Base-by-base conservation (phyloP, 2,113 vertebrate species). In the Pycnonotus jocosus region DNA sequence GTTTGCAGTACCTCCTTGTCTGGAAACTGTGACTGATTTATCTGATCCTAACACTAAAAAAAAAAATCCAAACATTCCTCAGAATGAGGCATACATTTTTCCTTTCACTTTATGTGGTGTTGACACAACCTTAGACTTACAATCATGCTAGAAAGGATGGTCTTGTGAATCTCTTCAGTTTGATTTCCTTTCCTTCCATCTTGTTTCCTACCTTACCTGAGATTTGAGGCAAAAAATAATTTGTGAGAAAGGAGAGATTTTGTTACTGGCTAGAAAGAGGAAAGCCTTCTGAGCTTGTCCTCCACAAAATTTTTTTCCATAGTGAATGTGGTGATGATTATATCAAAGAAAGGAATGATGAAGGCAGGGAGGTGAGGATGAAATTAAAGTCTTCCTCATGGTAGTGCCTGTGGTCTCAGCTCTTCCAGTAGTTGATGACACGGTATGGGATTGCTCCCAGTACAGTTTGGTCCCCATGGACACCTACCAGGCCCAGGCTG, bases 11-110 rank as follows among this genome's bases (percentile, higher is more conserved):
- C 69, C 53, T 90, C 33, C 64, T 91, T 82, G 25, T 80, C 84
- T 86, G 81, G 73, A 92, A 89, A 95, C 40, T 65, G 25, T 86
- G 87, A 68, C 84, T 61, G 86, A 60, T 85, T 78, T 91, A 78
- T 94, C 86, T 89, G 62, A 58, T 91, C 37, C 37, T 74, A 68
- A 57, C 53, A 61, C 42, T 69, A 33, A 88, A 88, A 81, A 69
- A 38, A 15, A 81, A 71, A 15, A 11, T 44, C 28, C 25, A 65
- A 91, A 57, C 77, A 83, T 86, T 94, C 65, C 80, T 83, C 44
- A 73, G 72, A 88, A 79, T 48, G 31, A 84, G 37, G 56, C 22
- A 37, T 92, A 42, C 47, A 71, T 86, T 92, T 97, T 92, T 84
- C 81, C 58, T 87, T 76, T 38, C 50, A 38, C 37, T 91, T 93